phyloP scores from a whole-genome alignment of 2,797 vertebrate species.

The Naso thynnoides region DNA sequence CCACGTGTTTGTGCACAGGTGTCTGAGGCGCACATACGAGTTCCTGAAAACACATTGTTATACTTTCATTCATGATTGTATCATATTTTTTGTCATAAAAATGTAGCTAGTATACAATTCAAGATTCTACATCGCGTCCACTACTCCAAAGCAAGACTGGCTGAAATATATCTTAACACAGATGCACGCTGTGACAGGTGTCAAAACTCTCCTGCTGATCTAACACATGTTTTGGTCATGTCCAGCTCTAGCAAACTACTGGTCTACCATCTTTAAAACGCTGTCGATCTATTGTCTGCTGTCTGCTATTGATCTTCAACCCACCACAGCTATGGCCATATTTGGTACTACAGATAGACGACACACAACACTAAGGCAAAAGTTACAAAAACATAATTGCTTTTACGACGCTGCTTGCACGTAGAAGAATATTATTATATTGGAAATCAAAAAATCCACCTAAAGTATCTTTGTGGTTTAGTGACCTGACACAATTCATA shows the following conservation, averaged over 20 bases:
- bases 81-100: not conserved
- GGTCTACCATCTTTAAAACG: slow-evolving; percentile 4
- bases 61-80: not conserved
- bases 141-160: not conserved
- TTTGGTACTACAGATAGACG: too few relatives aligned
- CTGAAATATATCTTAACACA: not conserved
- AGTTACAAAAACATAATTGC: too few relatives aligned
- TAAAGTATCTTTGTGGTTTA: too few relatives aligned
- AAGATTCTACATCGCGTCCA: not conserved
- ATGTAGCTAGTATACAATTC: not conserved
- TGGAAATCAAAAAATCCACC: too few relatives aligned
- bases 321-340: too few relatives aligned
- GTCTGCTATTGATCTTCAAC: too few relatives aligned
- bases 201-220: not conserved
- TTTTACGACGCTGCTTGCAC: too few relatives aligned
- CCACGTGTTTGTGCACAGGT: slow-evolving; percentile 99
- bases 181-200: slow-evolving; percentile 1
- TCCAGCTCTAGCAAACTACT: not conserved
- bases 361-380: too few relatives aligned
- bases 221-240: not conserved
- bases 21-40: slow-evolving; percentile 96
- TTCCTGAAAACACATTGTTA: slow-evolving; percentile 85
- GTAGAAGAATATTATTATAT: too few relatives aligned
- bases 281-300: not conserved
- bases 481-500: too few relatives aligned